A percentile compares a stretch with the other conserved stretches of the same genome.
phyloP scores from a whole-genome alignment of 2,888 invertebrate genomes.

The Tachystola acroxantha region DNA sequence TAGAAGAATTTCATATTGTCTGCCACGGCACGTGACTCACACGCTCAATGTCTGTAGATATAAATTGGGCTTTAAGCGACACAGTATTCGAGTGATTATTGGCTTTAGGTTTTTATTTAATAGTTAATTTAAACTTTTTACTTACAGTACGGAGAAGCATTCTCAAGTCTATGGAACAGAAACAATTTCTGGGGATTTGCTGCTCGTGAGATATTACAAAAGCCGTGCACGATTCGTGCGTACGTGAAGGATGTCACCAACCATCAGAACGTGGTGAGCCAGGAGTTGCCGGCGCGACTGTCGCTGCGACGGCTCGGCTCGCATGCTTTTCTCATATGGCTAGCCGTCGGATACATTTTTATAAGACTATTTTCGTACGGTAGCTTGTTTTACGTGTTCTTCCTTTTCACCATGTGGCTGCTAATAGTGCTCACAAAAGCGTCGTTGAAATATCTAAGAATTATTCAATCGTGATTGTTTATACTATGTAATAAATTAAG shows the following conservation, averaged over 20 bases:
- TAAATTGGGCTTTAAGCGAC: no score
- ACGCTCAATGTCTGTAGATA: no score
- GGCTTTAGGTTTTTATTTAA: no score
- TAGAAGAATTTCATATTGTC: no score
- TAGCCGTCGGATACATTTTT: slow-evolving; percentile 70
- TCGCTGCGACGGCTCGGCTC: slow-evolving; percentile 83
- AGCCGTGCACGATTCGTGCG: slow-evolving; percentile 79
- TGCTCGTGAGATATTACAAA: slow-evolving; percentile 79
- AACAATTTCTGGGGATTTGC: slow-evolving; percentile 80
- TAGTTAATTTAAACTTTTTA: no score
- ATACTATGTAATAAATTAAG: no score
- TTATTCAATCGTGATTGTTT: slow-evolving; percentile 18
- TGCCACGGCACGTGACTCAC: no score
- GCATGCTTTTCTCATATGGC: slow-evolving; percentile 76
- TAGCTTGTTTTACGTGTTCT: slow-evolving; percentile 64
- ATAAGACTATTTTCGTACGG: slow-evolving; percentile 75
- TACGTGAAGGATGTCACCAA: slow-evolving; percentile 80
- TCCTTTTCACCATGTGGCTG: slow-evolving; percentile 63
- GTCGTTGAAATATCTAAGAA: slow-evolving; percentile 44
- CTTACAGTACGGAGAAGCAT: slow-evolving; percentile 83
- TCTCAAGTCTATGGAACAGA: slow-evolving; percentile 81
- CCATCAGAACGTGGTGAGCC: slow-evolving; percentile 73
- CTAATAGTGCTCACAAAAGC: slow-evolving; percentile 71
- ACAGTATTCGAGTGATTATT: no score
- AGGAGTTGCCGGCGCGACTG: slow-evolving; percentile 81